Conservation (phyloP, 2,797 vertebrate genomes). For the Gymnocypris eckloni region DNA sequence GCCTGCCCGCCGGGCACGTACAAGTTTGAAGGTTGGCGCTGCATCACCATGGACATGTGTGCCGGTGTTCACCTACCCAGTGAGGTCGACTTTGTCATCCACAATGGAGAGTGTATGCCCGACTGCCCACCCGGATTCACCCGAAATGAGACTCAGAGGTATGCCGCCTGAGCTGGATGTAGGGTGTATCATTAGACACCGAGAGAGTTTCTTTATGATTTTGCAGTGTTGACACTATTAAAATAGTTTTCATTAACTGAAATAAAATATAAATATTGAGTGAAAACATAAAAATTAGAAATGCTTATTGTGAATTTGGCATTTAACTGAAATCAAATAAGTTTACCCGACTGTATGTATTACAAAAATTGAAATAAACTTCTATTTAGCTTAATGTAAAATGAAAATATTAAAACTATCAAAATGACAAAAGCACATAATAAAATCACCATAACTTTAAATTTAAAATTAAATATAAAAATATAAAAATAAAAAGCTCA, state of each 20-base stretch:
- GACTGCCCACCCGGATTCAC: constrained; percentile 95
- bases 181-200: not conserved
- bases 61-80: constrained; percentile 82
- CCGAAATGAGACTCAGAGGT: constrained; percentile 90
- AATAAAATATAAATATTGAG: no score
- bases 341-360: not conserved
- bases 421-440: not conserved
- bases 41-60: constrained; percentile 91
- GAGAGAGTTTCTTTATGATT: not conserved
- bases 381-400: not conserved
- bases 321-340: not conserved
- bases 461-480: not conserved
- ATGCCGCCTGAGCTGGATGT: constrained; percentile 40
- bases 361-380: not conserved
- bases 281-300: not conserved
- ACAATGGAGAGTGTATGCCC: constrained; percentile 90
- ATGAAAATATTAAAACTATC: not conserved
- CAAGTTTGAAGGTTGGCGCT: constrained; percentile 97
- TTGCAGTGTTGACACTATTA: not conserved
- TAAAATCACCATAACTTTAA: not conserved
- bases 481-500: not conserved
- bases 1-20: constrained; percentile 90
- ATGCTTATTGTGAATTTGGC: not conserved
- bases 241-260: not conserved
- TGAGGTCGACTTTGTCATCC: constrained; percentile 89